phyloP scores from a whole-genome alignment of 2,797 vertebrate species.

The Malacoraja senta region DNA sequence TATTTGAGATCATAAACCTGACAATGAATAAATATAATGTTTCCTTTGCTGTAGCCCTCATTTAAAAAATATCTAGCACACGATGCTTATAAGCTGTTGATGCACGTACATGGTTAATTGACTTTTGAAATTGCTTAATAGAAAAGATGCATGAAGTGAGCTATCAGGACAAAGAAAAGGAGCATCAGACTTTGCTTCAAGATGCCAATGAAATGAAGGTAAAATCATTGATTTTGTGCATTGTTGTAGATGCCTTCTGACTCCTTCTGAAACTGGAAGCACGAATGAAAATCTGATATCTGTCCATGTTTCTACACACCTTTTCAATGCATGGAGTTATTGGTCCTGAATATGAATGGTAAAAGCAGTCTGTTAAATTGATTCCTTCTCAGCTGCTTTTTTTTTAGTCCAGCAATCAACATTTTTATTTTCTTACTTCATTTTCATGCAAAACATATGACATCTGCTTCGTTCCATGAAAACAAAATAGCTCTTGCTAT shows the following conservation, averaged over 20 bases:
- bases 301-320: background rate
- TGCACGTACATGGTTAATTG: background rate
- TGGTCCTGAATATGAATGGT: background rate
- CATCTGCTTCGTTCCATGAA: no score
- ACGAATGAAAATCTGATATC: background rate
- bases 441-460: background rate
- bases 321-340: background rate
- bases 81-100: background rate
- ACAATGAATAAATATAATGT: background rate
- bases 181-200: constrained; percentile 81
- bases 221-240: background rate
- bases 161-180: constrained; percentile 90
- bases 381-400: background rate
- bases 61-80: background rate
- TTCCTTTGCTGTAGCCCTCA: background rate
- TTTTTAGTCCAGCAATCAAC: background rate
- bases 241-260: background rate
- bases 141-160: constrained; percentile 82
- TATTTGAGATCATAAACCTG: background rate
- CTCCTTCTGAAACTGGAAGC: background rate
- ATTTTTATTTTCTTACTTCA: background rate
- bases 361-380: background rate
- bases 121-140: constrained; percentile 47
- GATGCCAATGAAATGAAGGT: constrained; percentile 95
- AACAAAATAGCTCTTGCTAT: background rate